Base-by-base conservation (phyloP, 2,113 vertebrate genomes). In the Aphyosemion australe region DNA sequence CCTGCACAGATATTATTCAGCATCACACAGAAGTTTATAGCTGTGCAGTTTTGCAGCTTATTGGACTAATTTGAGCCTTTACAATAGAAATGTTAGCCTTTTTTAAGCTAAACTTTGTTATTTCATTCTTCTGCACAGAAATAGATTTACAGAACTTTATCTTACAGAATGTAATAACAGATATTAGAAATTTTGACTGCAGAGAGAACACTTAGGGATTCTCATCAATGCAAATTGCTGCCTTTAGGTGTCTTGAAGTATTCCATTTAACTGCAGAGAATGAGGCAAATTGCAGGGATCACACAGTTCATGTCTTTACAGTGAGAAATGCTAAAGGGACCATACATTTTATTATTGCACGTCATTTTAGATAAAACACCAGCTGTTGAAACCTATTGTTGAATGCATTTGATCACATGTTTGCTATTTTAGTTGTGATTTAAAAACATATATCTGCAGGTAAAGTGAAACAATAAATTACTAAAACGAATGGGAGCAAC, bases 221-320 rank as follows among this genome's bases (percentile, higher is more conserved):
- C 69, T 62, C 61, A 57, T 78, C 62, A 16, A 55, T 51, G 67
- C 45, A 72, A 82, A n/a, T 4, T 67, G 73, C 69, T 82, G 72
- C 76, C 74, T 70, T 82, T 74, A 72, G 50, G 53, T 75, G 76
- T 88, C 75, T 69, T 68, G 61, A 72, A 58, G 76, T 72, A 85
- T 87, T 85, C 78, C 51, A 8, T 48, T 48, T 34, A 62, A 26
- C 6, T 14, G 41, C 62, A 76, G 72, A 82, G 57, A 76, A 84
- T 67, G 52, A 73, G 64, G 57, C 65, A 74, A 68, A 63, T 70
- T 52, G 57, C 61, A 11, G 50, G 39, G 48, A 58, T 50, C 42
- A n/a, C 50, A 20, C 46, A 52, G 14, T 45, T 65, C 15, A 63
- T 63, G 63, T 26, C 4, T 26, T 26, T 9, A 37, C 9, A 26